Evolutionary conservation across 1,140 invertebrate genomes (phyloP), one percentile per base, ranked within the genome.

Genomic region (Sycophila sp.): DNA sequence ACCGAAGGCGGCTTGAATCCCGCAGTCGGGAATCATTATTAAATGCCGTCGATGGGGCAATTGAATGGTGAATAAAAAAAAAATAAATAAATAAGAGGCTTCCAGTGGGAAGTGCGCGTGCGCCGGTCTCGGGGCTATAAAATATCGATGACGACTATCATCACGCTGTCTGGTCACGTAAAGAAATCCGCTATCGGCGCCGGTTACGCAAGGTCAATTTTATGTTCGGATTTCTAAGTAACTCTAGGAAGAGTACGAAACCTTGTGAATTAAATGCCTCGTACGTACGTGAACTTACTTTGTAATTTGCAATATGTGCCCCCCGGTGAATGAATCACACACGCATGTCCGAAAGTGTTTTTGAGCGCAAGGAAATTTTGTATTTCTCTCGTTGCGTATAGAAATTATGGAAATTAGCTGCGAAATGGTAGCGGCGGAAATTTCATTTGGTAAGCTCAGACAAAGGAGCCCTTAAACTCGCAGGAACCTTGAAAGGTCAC

Each of bases 111-210:
- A n/a, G n/a, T n/a, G n/a, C n/a, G n/a, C n/a, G n/a, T n/a, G 51
- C 51, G 13, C 7, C 30, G 51, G 30, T 26, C 40, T 45, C n/a
- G n/a, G n/a, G 13, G 40, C 51, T 17, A 26, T 59, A 26, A 19
- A 10, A 24, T 59, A 59, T 59, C 36, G 56, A 59, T 40, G 56
- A 59, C 36, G 36, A 24, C 56, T 56, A 56, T 56, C 53, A 56
- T 56, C 30, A n/a, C 7, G 53, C 19, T 56, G 53, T 17, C 32
- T 30, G 56, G 56, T 40, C 56, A 40, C 56, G 56, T 59, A 59
- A 40, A 40, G 19, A 38, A 40, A 59, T 59, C 30, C 56, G 56
- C 56, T 59, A 59, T 59, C 36, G 36, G 19, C 36, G 13, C 34
- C 13, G 22, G 22, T 59, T 59, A 40, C 56, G 56, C 56, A 59